Evolutionary conservation across 2,888 invertebrate genomes (phyloP), one percentile per base, ranked within the genome.

Genomic region (Tetramorium bicarinatum): DNA sequence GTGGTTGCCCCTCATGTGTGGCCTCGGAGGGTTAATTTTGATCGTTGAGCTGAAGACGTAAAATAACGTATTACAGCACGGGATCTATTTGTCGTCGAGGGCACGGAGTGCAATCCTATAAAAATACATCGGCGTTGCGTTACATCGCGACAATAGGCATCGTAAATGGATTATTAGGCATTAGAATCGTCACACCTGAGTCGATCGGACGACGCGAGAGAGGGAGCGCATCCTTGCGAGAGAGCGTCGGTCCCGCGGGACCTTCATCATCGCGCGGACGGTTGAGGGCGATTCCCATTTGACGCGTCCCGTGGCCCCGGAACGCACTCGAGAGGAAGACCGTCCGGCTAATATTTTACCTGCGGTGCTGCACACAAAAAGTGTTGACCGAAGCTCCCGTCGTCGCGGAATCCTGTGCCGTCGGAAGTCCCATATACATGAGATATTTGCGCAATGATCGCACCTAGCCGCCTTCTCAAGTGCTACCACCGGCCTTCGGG

Each of bases 101-200:
- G 59, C 25, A 25, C 25, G 25, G 0, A 25, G 25, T 1, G 25
- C 7, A 61, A 87, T 91, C 93, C 92, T 93, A 67, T 67, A 93
- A 93, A 91, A 93, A 93, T 93, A 93, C 92, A 93, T 76, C 41
- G 21, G 29, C 82, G 84, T 82, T 64, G 76, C 76, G 62, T 75
- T 66, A 82, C 80, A 54, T 66, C 81, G 85, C 88, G 86, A 90
- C 88, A 88, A 88, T 87, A 85, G 87, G 49, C 38, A 85, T 87
- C 87, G 87, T 93, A 93, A 94, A 93, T 93, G 91, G 94, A 94
- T 94, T 93, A 94, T 94, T 94, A 93, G 93, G 92, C 90, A 91
- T 92, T 90, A 89, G 88, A 89, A 90, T 89, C 85, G 84, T 87
- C 88, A 89, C 92, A 91, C 92, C 92, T 91, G 92, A 91, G 76